Evolutionary conservation across 1,140 invertebrate genomes (phyloP).

Genomic region (Drosophila bocqueti): DNA sequence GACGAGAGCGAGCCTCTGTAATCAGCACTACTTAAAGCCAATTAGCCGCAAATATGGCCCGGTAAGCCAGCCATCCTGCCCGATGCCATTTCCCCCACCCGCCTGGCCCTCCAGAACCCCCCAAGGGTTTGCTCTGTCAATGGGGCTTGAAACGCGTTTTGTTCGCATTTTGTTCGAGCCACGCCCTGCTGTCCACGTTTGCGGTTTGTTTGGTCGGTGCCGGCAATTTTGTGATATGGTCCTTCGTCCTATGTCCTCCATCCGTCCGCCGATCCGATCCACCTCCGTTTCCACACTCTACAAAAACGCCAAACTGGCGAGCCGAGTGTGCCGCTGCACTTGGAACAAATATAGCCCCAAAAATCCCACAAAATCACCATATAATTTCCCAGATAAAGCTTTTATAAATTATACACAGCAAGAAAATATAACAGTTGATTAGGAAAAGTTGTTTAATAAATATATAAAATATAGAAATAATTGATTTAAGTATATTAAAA

Average conservation of each 20-base stretch:
- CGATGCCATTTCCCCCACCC: not conserved
- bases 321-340: conserved; percentile 26
- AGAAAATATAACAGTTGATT: not conserved
- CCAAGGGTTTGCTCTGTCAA: conserved; percentile 40
- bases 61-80: conserved; percentile 50
- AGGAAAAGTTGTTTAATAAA: not conserved
- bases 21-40: conserved; percentile 82
- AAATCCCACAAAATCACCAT: conserved; percentile 10
- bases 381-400: conserved; percentile 9
- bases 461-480: not conserved
- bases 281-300: conserved; percentile 45
- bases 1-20: conserved; percentile 57
- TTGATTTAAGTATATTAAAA: not conserved
- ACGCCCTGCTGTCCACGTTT: conserved; percentile 68
- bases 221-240: conserved; percentile 65
- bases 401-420: not conserved
- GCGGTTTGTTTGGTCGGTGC: conserved; percentile 57
- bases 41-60: conserved; percentile 82
- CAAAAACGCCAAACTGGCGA: conserved; percentile 37
- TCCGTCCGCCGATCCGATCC: not conserved
- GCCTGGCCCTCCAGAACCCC: no score
- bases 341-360: conserved; percentile 3
- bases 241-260: conserved; percentile 23
- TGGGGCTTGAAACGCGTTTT: conserved; percentile 77
- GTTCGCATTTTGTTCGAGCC: conserved; percentile 67